Base-by-base conservation (phyloP, 2,888 invertebrate genomes). In the Thera britannica region DNA sequence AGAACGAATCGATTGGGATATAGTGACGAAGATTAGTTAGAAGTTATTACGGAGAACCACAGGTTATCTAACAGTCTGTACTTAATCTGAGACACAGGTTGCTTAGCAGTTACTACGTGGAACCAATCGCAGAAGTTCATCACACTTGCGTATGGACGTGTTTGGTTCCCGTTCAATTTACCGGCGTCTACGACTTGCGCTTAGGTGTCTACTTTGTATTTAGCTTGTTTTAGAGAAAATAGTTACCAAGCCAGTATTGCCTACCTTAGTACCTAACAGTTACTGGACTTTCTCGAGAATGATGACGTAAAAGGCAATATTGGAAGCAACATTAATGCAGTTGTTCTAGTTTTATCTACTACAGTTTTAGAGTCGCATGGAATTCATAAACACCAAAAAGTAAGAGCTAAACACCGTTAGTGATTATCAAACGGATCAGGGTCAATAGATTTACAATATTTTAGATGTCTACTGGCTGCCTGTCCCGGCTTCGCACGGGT, bases 1-100 rank as follows among this genome's bases (percentile, higher is more conserved):
- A 81, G 83, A 90, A 88, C 87, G 79, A 90, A 90, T 89, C 83
- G 86, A 90, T 88, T 86, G 76, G 77, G 38, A 64, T 79, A 84
- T 85, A 84, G 79, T 76, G 75, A 75, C 74, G 77, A 75, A 72
- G 72, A 65, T 68, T 65, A 63, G 44, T 67, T 0, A 51, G 9
- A 49, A 72, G 70, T 72, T 70, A 52, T 51, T 70, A 62, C 48
- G 58, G 68, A 75, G 73, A 73, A 74, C 79, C 83, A 85, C 81
- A 67, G 66, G 68, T 68, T 72, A 68, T 35, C 55, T 44, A 36
- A 36, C 74, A 72, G 71, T 67, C 36, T 54, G 58, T 72, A 57
- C 1, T 58, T 66, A 62, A 56, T 44, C 55, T 55, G 36, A 7
- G 60, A 51, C 68, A 70, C 62, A 68, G 73, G 61, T 38, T 38